Percentiles rank a stretch among this genome's conserved stretches.
Conservation (phyloP, 2,888 invertebrate species). For the Campaea margaritaria region DNA sequence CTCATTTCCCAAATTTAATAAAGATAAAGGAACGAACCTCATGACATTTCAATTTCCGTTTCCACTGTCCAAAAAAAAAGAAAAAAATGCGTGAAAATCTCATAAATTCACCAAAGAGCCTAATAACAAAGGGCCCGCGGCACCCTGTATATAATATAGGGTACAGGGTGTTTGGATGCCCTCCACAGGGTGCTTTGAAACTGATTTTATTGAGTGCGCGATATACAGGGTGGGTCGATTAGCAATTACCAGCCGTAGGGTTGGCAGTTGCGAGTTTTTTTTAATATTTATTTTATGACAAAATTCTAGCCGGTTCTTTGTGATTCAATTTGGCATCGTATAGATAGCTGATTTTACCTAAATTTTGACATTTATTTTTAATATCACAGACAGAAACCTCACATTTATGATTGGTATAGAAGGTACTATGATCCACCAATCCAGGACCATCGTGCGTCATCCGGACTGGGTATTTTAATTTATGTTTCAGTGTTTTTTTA, state of each 20-base stretch:
- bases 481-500: too few species aligned
- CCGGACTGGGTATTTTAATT: too few species aligned
- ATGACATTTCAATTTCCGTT: conserved; percentile 30
- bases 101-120: conserved; percentile 36
- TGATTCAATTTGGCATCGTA: too few species aligned
- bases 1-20: conserved; percentile 1
- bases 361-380: too few species aligned
- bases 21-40: conserved; percentile 10
- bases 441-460: too few species aligned
- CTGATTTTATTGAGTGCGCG: conserved; percentile 72
- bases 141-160: conserved; percentile 17
- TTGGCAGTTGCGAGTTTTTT: conserved; percentile 6
- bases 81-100: conserved; percentile 26
- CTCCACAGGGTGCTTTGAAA: conserved; percentile 52
- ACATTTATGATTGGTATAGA: too few species aligned
- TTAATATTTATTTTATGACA: too few species aligned
- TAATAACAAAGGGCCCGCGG: conserved; percentile 41
- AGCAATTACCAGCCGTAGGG: conserved; percentile 49
- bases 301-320: too few species aligned
- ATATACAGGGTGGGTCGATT: conserved; percentile 56
- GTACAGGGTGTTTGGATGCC: conserved; percentile 45
- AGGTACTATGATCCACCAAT: too few species aligned
- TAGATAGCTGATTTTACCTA: too few species aligned
- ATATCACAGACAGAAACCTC: too few species aligned
- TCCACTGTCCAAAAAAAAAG: conserved; percentile 23